These are phyloP conservation scores for Diploscapter pachys DNA, from an alignment of 1,140 invertebrate species.

Conservation along the genomic window DNA sequence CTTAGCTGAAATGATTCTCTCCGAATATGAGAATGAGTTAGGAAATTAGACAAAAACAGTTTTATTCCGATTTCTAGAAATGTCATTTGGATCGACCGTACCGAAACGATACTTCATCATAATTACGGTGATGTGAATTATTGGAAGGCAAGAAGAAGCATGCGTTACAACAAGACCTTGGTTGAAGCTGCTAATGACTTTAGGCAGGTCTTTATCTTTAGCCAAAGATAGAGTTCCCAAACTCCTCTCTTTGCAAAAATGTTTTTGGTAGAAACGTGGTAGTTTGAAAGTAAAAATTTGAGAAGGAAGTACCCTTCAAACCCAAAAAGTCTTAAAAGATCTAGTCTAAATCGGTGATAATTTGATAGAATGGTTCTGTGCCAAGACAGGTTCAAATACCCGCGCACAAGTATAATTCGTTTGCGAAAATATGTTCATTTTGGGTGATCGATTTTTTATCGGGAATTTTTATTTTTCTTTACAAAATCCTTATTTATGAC, in stretches of 20 bases:
- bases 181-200: conserved; percentile 71
- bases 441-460: neutral
- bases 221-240: too few relatives aligned
- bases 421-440: too few relatives aligned
- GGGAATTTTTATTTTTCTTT: neutral
- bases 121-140: conserved; percentile 76
- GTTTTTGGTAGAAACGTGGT: too few relatives aligned
- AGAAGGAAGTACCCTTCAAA: too few relatives aligned
- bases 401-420: too few relatives aligned
- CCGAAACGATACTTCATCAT: conserved; percentile 83
- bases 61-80: conserved; percentile 59
- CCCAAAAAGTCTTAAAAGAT: too few relatives aligned
- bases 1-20: conserved; percentile 61
- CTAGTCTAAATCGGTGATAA: too few relatives aligned
- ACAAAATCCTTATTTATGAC: neutral
- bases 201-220: conserved; percentile 59
- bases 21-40: conserved; percentile 21
- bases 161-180: conserved; percentile 77
- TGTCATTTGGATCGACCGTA: conserved; percentile 76
- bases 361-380: too few relatives aligned
- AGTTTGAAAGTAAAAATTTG: too few relatives aligned
- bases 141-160: conserved; percentile 79
- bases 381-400: too few relatives aligned
- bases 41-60: neutral
- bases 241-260: too few relatives aligned